Conservation (phyloP, 2,888 invertebrate genomes). For the Dermolepida albohirtum region DNA sequence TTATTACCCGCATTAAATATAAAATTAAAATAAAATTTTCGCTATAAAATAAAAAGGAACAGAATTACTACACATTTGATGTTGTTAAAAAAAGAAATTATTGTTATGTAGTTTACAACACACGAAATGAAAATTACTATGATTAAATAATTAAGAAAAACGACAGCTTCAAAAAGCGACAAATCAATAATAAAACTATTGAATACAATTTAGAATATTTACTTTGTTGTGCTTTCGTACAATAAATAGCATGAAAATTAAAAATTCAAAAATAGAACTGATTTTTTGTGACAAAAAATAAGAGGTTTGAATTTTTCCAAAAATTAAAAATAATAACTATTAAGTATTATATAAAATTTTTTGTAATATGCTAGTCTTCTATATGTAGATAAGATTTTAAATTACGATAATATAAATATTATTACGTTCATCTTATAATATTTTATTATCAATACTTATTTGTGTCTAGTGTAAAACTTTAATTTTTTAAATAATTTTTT, state of each 20-base stretch:
- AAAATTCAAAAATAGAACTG: slow-evolving; percentile 28
- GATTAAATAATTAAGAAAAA: slow-evolving; percentile 12
- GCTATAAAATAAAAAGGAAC: neutral
- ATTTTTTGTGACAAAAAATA: slow-evolving; percentile 35
- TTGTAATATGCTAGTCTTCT: slow-evolving; percentile 40
- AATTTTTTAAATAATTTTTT: slow-evolving; percentile 1
- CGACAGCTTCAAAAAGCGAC: slow-evolving; percentile 5
- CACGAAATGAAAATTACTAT: slow-evolving; percentile 22
- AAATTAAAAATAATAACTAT: slow-evolving; percentile 27
- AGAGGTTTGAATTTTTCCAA: slow-evolving; percentile 34
- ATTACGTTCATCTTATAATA: slow-evolving; percentile 12
- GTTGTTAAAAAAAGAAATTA: slow-evolving; percentile 40
- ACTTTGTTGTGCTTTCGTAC: slow-evolving; percentile 13
- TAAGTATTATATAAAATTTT: slow-evolving; percentile 30
- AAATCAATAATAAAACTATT: slow-evolving; percentile 18
- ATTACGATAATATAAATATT: slow-evolving; percentile 11
- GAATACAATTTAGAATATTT: neutral
- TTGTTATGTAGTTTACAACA: slow-evolving; percentile 45
- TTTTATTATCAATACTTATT: slow-evolving; percentile 13
- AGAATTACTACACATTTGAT: slow-evolving; percentile 29
- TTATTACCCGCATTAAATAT: no score
- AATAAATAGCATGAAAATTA: slow-evolving; percentile 10
- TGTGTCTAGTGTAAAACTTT: slow-evolving; percentile 1
- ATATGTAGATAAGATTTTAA: slow-evolving; percentile 32
- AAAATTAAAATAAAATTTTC: no score